Percentiles rank a stretch among this genome's conserved stretches.
phyloP scores from a whole-genome alignment of 2,797 vertebrate species.

The Amphiprion clarkii region DNA sequence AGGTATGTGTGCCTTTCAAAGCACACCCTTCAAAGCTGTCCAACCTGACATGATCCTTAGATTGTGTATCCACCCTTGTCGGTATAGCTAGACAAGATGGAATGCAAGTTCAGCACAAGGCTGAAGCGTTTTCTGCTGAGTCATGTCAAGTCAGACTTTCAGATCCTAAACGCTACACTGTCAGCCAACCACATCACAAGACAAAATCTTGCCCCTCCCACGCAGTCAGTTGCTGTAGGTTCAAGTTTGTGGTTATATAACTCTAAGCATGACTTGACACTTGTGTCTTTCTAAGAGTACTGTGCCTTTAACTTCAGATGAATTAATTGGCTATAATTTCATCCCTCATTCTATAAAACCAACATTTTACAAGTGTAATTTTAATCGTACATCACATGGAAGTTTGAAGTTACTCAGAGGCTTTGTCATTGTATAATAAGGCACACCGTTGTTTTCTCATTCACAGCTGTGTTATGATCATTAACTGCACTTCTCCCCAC shows the following conservation, averaged over 20 bases:
- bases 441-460: background rate
- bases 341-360: background rate
- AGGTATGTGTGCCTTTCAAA: background rate
- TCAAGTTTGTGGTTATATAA: background rate
- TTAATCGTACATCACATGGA: background rate
- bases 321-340: too few species aligned
- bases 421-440: background rate
- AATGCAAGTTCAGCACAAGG: background rate
- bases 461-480: conserved; percentile 6
- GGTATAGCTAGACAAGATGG: background rate
- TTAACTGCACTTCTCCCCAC: conserved; percentile 22
- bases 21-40: background rate
- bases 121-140: conserved; percentile 63
- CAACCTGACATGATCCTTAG: background rate
- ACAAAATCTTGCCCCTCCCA: conserved; percentile 29
- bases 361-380: background rate
- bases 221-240: background rate
- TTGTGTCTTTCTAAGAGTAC: background rate
- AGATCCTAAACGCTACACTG: background rate
- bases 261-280: conserved; percentile 31
- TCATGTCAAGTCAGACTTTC: conserved; percentile 57
- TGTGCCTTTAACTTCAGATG: background rate
- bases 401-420: background rate
- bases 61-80: background rate
- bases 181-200: conserved; percentile 39